These are phyloP conservation scores for Conistra vaccinii DNA, from an alignment of 2,888 invertebrate species.

Conservation along the genomic window DNA sequence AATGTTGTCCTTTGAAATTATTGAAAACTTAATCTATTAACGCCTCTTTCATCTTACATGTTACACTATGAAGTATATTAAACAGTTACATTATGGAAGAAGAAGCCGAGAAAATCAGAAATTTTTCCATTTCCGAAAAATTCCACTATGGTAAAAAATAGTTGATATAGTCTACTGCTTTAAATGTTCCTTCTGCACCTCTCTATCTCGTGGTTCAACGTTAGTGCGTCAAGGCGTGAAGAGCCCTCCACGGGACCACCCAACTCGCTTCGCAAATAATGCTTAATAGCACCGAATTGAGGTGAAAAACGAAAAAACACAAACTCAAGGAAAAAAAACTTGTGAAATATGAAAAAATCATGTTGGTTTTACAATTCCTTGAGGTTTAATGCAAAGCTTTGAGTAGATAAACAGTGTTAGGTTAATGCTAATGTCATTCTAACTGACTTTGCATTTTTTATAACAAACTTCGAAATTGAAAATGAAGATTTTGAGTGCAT, in stretches of 20 bases:
- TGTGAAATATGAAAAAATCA: constrained; percentile 63
- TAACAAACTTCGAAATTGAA: no score
- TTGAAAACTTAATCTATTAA: no score
- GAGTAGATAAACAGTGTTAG: constrained; percentile 43
- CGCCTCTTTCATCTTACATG: no score
- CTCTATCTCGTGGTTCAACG: constrained; percentile 21
- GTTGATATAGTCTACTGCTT: not conserved
- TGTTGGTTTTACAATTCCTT: constrained; percentile 65
- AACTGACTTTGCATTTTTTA: constrained; percentile 3
- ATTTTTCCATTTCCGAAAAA: no score
- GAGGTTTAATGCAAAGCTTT: constrained; percentile 53
- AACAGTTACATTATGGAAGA: no score
- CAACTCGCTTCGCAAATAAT: constrained; percentile 74
- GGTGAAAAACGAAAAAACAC: constrained; percentile 71
- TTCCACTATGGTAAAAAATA: no score
- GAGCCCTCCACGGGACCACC: constrained; percentile 78
- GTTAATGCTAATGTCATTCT: constrained; percentile 33
- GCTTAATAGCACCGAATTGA: constrained; percentile 75
- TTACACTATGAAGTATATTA: no score
- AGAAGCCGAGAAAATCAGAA: no score
- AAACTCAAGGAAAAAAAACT: constrained; percentile 54
- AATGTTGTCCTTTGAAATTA: no score
- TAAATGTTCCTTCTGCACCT: constrained; percentile 40
- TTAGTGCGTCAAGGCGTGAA: constrained; percentile 69
- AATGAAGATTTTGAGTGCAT: no score